These are phyloP conservation scores for Wasmannia auropunctata DNA, from an alignment of 1,140 invertebrate species.

Conservation along the genomic window DNA sequence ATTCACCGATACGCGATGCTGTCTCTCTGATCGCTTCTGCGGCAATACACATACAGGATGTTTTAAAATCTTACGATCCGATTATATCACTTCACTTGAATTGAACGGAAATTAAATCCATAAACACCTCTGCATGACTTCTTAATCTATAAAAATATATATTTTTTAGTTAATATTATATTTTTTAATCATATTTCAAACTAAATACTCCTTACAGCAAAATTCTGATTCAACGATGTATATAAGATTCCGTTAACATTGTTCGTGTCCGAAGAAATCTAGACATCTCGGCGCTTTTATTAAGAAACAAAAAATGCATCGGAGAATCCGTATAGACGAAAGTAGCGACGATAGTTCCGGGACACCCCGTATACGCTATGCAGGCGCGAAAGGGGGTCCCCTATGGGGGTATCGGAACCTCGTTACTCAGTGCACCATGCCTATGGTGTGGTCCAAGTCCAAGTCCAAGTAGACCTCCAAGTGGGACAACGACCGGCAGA, in stretches of 20 bases:
- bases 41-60: slow-evolving; percentile 30
- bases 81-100: neutral
- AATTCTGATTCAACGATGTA: neutral
- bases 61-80: neutral
- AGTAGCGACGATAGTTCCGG: slow-evolving; percentile 37
- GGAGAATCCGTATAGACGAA: neutral
- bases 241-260: neutral
- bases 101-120: neutral
- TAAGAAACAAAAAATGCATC: neutral
- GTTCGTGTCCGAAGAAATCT: neutral
- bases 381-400: slow-evolving; percentile 77
- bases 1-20: slow-evolving; percentile 59
- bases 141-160: neutral
- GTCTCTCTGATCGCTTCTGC: slow-evolving; percentile 30
- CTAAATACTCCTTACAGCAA: neutral
- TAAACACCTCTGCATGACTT: neutral
- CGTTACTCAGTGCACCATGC: slow-evolving; percentile 76
- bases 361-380: slow-evolving; percentile 63
- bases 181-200: neutral
- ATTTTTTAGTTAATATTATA: neutral
- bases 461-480: slow-evolving; percentile 81
- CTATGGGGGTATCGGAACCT: slow-evolving; percentile 78
- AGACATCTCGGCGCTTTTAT: neutral
- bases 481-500: slow-evolving; percentile 85
- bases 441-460: slow-evolving; percentile 77